phyloP scores from a whole-genome alignment of 2,113 vertebrate genomes.

The Myotis yumanensis region DNA sequence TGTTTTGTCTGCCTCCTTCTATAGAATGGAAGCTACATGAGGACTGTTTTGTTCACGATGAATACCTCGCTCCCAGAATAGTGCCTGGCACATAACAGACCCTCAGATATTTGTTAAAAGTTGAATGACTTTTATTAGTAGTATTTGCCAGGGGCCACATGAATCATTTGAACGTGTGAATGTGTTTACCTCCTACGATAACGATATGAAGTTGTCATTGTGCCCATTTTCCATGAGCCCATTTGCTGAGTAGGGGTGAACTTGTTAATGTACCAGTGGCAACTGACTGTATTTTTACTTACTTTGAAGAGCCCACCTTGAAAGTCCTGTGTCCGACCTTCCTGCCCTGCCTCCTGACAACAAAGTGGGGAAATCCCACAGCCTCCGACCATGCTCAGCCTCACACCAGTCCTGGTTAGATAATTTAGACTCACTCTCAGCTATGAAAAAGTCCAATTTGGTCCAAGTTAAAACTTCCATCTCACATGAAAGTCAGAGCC shows the following conservation, averaged over 20 bases:
- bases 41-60: not conserved
- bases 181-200: not conserved
- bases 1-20: not conserved
- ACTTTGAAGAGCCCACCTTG: not conserved
- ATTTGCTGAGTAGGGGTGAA: not conserved
- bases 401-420: not conserved
- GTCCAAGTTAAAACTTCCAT: not conserved
- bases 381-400: not conserved
- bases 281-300: not conserved
- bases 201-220: not conserved
- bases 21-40: not conserved
- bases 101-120: not conserved
- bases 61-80: not conserved
- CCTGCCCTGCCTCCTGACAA: not conserved
- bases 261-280: not conserved
- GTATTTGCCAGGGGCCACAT: not conserved
- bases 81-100: not conserved
- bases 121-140: not conserved
- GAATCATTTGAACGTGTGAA: not conserved
- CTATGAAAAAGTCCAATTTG: not conserved
- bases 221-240: not conserved
- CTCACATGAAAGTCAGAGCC: not conserved
- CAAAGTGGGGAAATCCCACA: rapidly evolving
- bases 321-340: not conserved
- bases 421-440: not conserved